These are phyloP conservation scores for Anarrhichthys ocellatus DNA, from an alignment of 2,113 vertebrate species.

Conservation along the genomic window DNA sequence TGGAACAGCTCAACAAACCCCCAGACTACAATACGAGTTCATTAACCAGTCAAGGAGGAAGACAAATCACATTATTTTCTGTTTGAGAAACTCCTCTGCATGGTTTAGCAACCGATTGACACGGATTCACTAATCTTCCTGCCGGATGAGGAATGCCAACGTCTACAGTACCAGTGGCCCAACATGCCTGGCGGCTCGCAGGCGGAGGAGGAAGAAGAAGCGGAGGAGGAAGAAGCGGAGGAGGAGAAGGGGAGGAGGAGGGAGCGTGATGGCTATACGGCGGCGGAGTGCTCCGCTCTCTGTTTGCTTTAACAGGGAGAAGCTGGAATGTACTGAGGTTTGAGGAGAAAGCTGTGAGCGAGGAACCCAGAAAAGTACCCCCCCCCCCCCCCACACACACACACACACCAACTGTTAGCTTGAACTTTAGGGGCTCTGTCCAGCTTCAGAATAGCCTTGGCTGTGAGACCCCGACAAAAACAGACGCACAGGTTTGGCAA, in stretches of 20 bases:
- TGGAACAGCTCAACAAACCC: not conserved
- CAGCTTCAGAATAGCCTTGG: conserved; percentile 47
- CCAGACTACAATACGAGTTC: not conserved
- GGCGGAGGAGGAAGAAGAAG: not conserved
- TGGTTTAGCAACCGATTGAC: conserved; percentile 57
- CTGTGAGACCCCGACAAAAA: conserved; percentile 30
- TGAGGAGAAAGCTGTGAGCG: conserved; percentile 47
- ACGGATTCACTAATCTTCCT: conserved; percentile 67
- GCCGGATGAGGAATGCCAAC: conserved; percentile 44
- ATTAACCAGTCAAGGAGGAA: not conserved
- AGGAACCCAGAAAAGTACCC: conserved; percentile 62
- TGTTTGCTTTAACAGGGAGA: conserved; percentile 73
- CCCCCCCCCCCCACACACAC: not conserved
- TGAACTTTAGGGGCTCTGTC: conserved; percentile 48
- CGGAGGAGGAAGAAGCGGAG: not conserved
- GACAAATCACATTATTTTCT: conserved; percentile 9
- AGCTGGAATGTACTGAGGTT: conserved; percentile 66
- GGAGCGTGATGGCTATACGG: conserved; percentile 1
- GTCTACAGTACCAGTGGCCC: conserved; percentile 33
- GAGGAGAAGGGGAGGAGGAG: not conserved
- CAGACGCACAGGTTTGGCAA: conserved; percentile 25
- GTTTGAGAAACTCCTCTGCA: conserved; percentile 34
- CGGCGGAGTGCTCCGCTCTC: conserved; percentile 8
- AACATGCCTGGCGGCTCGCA: not conserved
- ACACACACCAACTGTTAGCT: conserved; percentile 24